A percentile compares a stretch with the other conserved stretches of the same genome.
Evolutionary conservation across 2,888 invertebrate species (phyloP).

Genomic region (Ophion costatus): DNA sequence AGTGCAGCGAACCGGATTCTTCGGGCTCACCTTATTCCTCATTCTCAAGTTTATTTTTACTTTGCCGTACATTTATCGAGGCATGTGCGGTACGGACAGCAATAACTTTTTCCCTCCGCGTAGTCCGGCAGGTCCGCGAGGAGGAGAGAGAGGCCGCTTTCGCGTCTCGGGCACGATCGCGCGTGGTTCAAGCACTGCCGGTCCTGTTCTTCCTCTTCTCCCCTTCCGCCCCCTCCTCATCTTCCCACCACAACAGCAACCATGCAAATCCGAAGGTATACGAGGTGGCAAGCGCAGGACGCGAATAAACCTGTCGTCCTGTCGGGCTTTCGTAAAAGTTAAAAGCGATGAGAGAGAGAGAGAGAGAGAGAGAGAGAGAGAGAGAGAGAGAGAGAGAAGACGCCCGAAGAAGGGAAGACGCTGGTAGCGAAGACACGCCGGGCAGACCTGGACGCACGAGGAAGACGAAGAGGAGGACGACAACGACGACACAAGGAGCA

Average conservation of each 20-base stretch:
- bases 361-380: slow-evolving; percentile 40
- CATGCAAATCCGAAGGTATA: slow-evolving; percentile 73
- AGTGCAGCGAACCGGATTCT: background rate
- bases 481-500: slow-evolving; percentile 32
- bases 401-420: slow-evolving; percentile 50
- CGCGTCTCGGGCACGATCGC: slow-evolving; percentile 26
- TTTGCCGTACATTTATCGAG: slow-evolving; percentile 43
- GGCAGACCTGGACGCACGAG: slow-evolving; percentile 51
- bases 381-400: too few relatives aligned
- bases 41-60: slow-evolving; percentile 5
- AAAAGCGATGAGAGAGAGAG: slow-evolving; percentile 68
- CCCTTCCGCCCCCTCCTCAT: background rate
- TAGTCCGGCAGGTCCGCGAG: slow-evolving; percentile 30
- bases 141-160: slow-evolving; percentile 26
- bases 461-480: slow-evolving; percentile 40
- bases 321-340: slow-evolving; percentile 72
- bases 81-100: slow-evolving; percentile 33
- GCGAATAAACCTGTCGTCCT: slow-evolving; percentile 75
- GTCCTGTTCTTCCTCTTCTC: slow-evolving; percentile 21
- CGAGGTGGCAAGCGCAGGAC: slow-evolving; percentile 68
- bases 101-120: slow-evolving; percentile 46
- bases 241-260: slow-evolving; percentile 22
- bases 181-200: slow-evolving; percentile 47
- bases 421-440: slow-evolving; percentile 44
- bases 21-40: slow-evolving; percentile 14